Percentiles rank a stretch among this genome's conserved stretches.
phyloP scores from a whole-genome alignment of 2,113 vertebrate species.

The Ophiodon elongatus region DNA sequence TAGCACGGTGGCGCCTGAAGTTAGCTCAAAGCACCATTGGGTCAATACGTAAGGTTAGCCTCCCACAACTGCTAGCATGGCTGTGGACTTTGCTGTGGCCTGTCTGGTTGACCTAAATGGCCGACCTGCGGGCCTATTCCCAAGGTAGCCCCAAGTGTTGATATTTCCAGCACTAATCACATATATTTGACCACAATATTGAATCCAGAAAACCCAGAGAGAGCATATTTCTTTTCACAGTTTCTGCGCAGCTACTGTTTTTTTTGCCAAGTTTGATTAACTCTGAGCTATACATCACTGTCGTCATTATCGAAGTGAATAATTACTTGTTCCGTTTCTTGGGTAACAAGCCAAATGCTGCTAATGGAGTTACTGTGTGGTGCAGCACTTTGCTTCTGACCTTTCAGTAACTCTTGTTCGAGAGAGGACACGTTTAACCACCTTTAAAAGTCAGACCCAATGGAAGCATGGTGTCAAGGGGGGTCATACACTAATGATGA shows the following conservation, averaged over 20 bases:
- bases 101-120: not conserved
- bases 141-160: not conserved
- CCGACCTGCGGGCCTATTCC: not conserved
- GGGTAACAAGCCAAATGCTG: conserved; percentile 27
- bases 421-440: conserved; percentile 16
- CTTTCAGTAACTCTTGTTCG: not conserved
- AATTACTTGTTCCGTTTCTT: conserved; percentile 32
- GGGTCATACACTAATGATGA: conserved; percentile 4
- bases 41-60: not conserved
- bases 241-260: not conserved
- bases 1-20: not conserved
- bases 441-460: conserved; percentile 9
- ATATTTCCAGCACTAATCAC: not conserved
- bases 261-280: conserved; percentile 9
- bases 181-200: not conserved
- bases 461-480: not conserved
- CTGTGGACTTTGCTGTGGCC: not conserved
- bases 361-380: not conserved
- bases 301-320: conserved; percentile 23
- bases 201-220: not conserved
- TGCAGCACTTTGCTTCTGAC: conserved; percentile 3
- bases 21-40: not conserved
- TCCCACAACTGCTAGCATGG: not conserved
- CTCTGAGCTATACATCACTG: conserved; percentile 29
- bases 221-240: not conserved